These are phyloP conservation scores for Rotaria macrura DNA, from an alignment of 2,888 invertebrate species.

Conservation along the genomic window DNA sequence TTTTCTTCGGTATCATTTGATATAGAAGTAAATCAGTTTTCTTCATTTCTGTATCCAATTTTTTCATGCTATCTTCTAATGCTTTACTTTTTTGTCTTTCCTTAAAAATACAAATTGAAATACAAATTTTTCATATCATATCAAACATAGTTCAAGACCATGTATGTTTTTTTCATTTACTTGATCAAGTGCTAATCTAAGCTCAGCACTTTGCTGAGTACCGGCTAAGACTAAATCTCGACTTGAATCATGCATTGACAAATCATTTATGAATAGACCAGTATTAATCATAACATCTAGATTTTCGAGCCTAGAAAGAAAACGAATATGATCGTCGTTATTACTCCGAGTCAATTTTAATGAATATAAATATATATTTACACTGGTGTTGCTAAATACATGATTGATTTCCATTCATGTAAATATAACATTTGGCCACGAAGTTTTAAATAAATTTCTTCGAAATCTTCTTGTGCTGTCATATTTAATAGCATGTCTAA, in stretches of 20 bases:
- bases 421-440: slow-evolving; percentile 97
- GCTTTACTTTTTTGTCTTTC: slow-evolving; percentile 88
- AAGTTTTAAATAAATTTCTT: slow-evolving; percentile 55
- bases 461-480: not conserved
- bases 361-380: slow-evolving; percentile 39
- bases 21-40: slow-evolving; percentile 85
- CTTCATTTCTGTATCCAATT: slow-evolving; percentile 86
- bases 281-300: slow-evolving; percentile 79
- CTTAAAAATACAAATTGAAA: slow-evolving; percentile 55
- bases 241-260: slow-evolving; percentile 98
- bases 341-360: too few species aligned
- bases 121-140: not conserved
- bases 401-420: slow-evolving; percentile 93
- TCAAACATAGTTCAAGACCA: too few species aligned
- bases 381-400: slow-evolving; percentile 89
- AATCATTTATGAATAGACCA: slow-evolving; percentile 87
- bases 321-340: too few species aligned
- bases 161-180: slow-evolving; percentile 37
- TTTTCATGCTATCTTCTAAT: slow-evolving; percentile 85
- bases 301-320: slow-evolving; percentile 64
- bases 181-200: slow-evolving; percentile 78
- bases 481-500: not conserved
- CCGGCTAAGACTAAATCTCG: slow-evolving; percentile 88
- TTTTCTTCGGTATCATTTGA: slow-evolving; percentile 97
- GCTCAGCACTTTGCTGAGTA: slow-evolving; percentile 88